Conservation (phyloP, 2,113 vertebrate genomes). For the Steatornis caripensis region DNA sequence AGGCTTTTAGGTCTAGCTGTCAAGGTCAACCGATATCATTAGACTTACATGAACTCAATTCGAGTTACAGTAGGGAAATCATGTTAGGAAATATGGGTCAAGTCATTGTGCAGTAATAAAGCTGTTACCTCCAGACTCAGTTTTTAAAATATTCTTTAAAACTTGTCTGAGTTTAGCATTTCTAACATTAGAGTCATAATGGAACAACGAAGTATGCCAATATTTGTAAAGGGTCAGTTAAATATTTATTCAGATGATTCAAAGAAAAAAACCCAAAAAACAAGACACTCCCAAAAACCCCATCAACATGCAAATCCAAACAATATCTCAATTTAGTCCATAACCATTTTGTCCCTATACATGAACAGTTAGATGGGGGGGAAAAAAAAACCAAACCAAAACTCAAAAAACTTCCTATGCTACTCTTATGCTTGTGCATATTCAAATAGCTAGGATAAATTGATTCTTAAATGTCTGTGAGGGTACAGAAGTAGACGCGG, state of each 20-base stretch:
- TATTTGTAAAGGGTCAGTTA: not conserved
- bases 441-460: not conserved
- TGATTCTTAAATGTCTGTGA: not conserved
- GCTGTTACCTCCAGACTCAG: constrained; percentile 63
- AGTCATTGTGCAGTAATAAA: constrained; percentile 71
- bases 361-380: too few relatives aligned
- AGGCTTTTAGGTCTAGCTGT: constrained; percentile 75
- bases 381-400: too few relatives aligned
- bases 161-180: not conserved
- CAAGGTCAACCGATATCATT: constrained; percentile 80
- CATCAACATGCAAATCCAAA: not conserved
- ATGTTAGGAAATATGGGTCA: constrained; percentile 77
- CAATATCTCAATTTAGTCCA: not conserved
- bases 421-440: not conserved
- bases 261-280: not conserved
- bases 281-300: accelerated
- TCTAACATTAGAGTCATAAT: not conserved
- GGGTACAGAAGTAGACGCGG: not conserved
- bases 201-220: not conserved
- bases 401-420: too few relatives aligned
- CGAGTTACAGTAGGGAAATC: constrained; percentile 78
- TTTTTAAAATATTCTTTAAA: constrained; percentile 45
- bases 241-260: not conserved
- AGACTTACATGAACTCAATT: constrained; percentile 78
- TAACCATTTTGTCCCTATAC: not conserved